Evolutionary conservation across 2,113 vertebrate species (phyloP), one percentile per base, ranked within the genome.

Genomic region (Hyaena hyaena): DNA sequence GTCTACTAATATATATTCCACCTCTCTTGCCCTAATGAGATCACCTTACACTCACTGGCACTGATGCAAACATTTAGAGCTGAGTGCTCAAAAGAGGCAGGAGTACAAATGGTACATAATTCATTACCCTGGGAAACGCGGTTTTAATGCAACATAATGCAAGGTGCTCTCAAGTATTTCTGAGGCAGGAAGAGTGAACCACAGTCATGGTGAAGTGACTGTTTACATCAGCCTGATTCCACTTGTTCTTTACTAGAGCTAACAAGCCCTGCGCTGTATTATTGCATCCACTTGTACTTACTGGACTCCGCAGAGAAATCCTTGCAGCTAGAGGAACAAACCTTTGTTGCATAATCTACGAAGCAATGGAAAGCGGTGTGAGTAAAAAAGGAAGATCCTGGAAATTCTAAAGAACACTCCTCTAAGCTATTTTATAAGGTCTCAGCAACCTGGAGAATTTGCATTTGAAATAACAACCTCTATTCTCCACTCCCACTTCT

Each of bases 31-130:
- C 97, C 96, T 98, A 99, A 98, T 98, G 98, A 98, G 98, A 98
- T 99, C 98, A 98, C 98, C 98, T 98, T 98, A 93, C 97, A 94
- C 95, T 98, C 94, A 21, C 98, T 98, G 98, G 98, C 98, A 97
- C 96, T 2, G 96, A 96, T 97, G 98, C 98, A 98, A 98, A 98
- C 97, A 98, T 99, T 98, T 97, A 92, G 92, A 98, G 98, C 96
- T 97, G 98, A 99, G 98, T 98, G 98, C 98, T 98, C 96, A 98
- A 97, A 98, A 98, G 98, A 98, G 98, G 96, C 95, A 98, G 95
- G 96, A 98, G 97, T 97, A 98, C 98, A 98, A 98, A 98, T 97
- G 98, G 98, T 98, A 97, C 98, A 98, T 98, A 98, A 98, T 99
- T 99, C 98, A 98, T 97, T 11, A 98, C 97, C 98, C 98, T 96